phyloP scores from a whole-genome alignment of 2,797 vertebrate species.

The Podarcis lilfordi region DNA sequence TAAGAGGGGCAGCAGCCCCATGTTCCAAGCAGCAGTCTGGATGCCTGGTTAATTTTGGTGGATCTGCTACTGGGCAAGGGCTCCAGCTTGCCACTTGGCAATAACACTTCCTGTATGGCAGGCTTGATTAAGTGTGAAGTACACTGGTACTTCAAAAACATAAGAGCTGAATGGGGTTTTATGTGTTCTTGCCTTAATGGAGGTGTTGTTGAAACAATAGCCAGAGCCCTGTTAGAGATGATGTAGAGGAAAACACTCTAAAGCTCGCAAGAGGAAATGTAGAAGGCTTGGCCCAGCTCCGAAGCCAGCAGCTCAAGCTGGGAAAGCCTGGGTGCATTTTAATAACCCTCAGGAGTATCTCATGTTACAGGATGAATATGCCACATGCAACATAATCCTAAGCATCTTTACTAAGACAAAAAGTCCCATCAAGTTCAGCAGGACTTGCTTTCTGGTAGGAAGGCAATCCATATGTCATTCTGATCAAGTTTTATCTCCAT shows the following conservation, averaged over 20 bases:
- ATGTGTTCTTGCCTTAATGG: not conserved
- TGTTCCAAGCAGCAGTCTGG: not conserved
- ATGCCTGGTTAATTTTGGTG: not conserved
- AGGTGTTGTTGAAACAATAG: not conserved
- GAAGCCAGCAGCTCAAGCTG: conserved; percentile 45
- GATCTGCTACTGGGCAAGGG: not conserved
- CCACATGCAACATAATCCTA: not conserved
- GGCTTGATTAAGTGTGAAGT: not conserved
- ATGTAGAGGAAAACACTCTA: conserved; percentile 6
- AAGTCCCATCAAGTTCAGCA: not conserved
- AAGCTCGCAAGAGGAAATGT: not conserved
- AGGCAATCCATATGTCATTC: not conserved
- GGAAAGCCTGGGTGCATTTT: not conserved
- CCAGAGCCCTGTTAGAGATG: not conserved
- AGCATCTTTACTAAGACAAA: not conserved
- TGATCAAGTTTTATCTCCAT: accelerated
- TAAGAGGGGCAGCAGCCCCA: not conserved
- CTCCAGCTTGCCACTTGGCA: conserved; percentile 7
- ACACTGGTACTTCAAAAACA: not conserved
- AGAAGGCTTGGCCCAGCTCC: conserved; percentile 40
- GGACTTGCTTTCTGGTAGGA: not conserved
- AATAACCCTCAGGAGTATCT: not conserved
- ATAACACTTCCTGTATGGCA: not conserved
- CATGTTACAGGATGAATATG: conserved; percentile 9
- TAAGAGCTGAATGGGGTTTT: not conserved